These are phyloP conservation scores for Balaeniceps rex DNA, from an alignment of 2,113 vertebrate species.

Conservation along the genomic window DNA sequence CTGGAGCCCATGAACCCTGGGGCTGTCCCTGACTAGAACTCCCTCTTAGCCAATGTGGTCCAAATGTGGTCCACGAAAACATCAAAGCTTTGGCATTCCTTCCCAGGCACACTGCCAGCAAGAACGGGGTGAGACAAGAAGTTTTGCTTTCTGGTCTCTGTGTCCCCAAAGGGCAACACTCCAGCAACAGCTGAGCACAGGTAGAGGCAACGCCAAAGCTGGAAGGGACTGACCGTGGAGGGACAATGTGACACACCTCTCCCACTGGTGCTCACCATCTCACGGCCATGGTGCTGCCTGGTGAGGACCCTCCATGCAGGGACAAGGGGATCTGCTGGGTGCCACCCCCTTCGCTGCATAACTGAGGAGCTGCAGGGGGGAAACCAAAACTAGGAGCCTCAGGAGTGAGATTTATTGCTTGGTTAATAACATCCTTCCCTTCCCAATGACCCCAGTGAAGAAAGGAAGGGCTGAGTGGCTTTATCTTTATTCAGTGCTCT, in stretches of 20 bases:
- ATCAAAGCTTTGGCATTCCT: background rate
- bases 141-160: background rate
- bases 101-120: background rate
- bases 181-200: background rate
- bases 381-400: background rate
- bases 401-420: conserved; percentile 33
- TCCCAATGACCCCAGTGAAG: background rate
- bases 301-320: fast-evolving
- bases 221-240: fast-evolving
- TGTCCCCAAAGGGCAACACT: background rate
- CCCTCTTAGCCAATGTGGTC: background rate
- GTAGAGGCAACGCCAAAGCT: background rate
- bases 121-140: background rate
- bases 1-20: background rate
- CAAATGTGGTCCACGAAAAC: background rate
- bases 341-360: background rate
- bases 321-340: background rate
- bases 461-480: conserved; percentile 18
- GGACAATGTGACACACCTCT: background rate
- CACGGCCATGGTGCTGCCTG: fast-evolving
- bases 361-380: background rate
- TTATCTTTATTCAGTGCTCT: conserved; percentile 45
- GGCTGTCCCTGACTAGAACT: background rate
- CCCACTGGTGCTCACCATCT: fast-evolving
- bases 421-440: conserved; percentile 14